Percentiles rank a stretch among this genome's conserved stretches.
Evolutionary conservation across 2,113 vertebrate genomes (phyloP).

Genomic region (Procavia capensis): DNA sequence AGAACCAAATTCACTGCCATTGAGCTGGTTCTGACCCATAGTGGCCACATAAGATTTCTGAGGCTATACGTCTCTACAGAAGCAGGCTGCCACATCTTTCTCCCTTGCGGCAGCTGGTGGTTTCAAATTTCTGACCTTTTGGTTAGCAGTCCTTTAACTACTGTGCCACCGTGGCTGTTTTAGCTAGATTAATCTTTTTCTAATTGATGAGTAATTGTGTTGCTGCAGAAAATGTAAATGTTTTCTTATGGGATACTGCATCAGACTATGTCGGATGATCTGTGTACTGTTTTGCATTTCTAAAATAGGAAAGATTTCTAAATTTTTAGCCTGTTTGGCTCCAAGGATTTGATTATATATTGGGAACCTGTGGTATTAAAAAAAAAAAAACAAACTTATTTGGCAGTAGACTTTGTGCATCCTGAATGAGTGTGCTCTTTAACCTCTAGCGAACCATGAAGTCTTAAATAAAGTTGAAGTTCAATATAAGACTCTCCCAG

Average conservation of each 20-base stretch:
- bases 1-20: neutral
- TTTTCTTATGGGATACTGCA: neutral
- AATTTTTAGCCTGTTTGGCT: neutral
- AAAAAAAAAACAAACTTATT: neutral
- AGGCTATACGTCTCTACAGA: too few species aligned
- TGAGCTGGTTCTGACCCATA: too few species aligned
- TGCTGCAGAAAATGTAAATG: constrained; percentile 13
- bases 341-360: neutral
- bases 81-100: too few species aligned
- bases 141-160: too few species aligned
- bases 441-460: constrained; percentile 95
- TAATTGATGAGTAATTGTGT: neutral
- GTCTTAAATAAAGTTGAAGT: constrained; percentile 97
- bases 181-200: neutral
- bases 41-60: too few species aligned
- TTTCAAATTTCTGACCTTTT: too few species aligned
- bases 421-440: constrained; percentile 52
- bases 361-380: neutral
- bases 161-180: neutral
- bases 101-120: too few species aligned
- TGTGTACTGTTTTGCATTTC: neutral
- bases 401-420: neutral
- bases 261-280: neutral
- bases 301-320: constrained; percentile 9
- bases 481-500: constrained; percentile 95